A percentile compares a stretch with the other conserved stretches of the same genome.
These are phyloP conservation scores for Dysidea cf. avara DNA, from an alignment of 37 sponge, comb jelly and placozoan species.

Conservation along the genomic window DNA sequence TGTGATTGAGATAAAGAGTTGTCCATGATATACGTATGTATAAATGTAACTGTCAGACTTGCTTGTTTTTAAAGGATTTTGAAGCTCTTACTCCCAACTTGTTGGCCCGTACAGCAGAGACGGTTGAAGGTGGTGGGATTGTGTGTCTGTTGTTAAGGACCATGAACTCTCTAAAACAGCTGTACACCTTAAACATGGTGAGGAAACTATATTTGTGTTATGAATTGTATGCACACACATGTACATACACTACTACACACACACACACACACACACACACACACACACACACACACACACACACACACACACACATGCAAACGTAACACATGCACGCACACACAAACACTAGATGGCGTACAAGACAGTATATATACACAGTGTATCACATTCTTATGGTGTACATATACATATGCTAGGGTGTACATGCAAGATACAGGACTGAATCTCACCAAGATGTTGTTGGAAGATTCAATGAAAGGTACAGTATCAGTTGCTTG, in stretches of 20 bases:
- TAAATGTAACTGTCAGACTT: not conserved
- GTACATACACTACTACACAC: too few species aligned
- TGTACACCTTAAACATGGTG: slow-evolving; percentile 91
- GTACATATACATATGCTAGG: too few species aligned
- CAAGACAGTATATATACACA: too few species aligned
- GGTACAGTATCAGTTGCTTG: slow-evolving; percentile 48
- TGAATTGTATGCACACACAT: too few species aligned
- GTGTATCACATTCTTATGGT: too few species aligned
- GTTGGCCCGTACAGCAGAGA: slow-evolving; percentile 94
- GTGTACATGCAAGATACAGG: slow-evolving; percentile 84
- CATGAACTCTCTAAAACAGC: slow-evolving; percentile 84
- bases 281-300: too few species aligned
- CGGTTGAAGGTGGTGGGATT: slow-evolving; percentile 96
- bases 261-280: too few species aligned
- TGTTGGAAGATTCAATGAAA: slow-evolving; percentile 90
- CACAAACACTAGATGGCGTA: too few species aligned
- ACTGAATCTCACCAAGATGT: slow-evolving; percentile 91
- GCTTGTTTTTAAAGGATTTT: slow-evolving; percentile 77
- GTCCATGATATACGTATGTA: not conserved
- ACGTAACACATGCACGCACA: too few species aligned
- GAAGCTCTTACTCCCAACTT: slow-evolving; percentile 98
- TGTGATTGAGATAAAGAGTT: too few species aligned
- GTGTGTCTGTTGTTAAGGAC: slow-evolving; percentile 76
- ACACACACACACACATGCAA: too few species aligned
- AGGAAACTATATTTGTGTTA: too few species aligned